Evolutionary conservation across 2,113 vertebrate species (phyloP).

Genomic region (Desmodus rotundus): DNA sequence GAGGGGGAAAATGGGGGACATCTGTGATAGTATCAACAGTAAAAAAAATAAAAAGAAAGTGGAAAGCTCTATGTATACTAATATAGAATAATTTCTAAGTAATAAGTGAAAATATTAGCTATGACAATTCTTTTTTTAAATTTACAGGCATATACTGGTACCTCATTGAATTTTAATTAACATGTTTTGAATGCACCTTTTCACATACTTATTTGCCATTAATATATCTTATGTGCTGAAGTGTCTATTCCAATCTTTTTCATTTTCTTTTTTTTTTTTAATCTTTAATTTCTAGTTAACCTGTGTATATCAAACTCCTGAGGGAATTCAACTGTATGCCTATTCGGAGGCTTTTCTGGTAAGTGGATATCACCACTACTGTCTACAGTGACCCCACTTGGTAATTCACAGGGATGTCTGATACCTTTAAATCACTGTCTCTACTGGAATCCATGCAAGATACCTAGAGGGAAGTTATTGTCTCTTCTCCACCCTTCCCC

Average conservation of each 20-base stretch:
- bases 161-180: too few relatives aligned
- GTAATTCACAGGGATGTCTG: neutral
- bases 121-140: neutral
- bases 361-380: neutral
- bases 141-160: too few relatives aligned
- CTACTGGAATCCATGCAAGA: neutral
- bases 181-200: too few relatives aligned
- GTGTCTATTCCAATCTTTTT: too few relatives aligned
- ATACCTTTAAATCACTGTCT: neutral
- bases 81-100: neutral
- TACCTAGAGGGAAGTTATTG: neutral
- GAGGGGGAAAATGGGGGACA: too few relatives aligned
- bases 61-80: neutral
- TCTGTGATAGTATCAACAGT: too few relatives aligned
- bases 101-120: neutral
- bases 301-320: neutral
- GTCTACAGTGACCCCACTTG: neutral
- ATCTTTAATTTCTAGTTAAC: neutral
- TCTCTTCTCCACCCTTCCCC: neutral
- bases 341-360: neutral
- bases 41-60: neutral
- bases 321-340: neutral
- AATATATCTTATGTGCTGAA: too few relatives aligned
- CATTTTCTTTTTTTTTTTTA: too few relatives aligned
- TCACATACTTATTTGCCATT: too few relatives aligned